A percentile compares a stretch with the other conserved stretches of the same genome.
Conservation (phyloP, 2,888 invertebrate species). For the Acleris literana region DNA sequence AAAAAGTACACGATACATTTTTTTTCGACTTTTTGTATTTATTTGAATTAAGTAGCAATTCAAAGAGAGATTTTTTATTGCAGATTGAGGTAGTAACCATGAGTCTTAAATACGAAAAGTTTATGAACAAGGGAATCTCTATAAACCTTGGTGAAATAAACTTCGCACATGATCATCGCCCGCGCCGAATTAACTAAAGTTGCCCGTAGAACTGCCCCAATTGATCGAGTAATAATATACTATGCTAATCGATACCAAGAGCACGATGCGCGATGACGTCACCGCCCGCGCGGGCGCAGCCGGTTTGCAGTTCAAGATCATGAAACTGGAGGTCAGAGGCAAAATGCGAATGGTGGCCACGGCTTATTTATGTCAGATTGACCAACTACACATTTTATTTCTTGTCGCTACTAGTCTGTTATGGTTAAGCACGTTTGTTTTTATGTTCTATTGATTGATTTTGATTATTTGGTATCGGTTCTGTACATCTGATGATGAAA, state of each 20-base stretch:
- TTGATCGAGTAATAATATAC: slow-evolving; percentile 9
- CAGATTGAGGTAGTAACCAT: too few species aligned
- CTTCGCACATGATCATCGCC: too few species aligned
- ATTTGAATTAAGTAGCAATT: too few species aligned
- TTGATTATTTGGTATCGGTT: too few species aligned
- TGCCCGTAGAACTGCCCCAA: not conserved
- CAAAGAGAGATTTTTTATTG: too few species aligned
- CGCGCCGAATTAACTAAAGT: not conserved
- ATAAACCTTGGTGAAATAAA: too few species aligned
- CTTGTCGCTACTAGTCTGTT: slow-evolving; percentile 3
- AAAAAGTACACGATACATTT: too few species aligned
- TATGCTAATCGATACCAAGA: slow-evolving; percentile 22
- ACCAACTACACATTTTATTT: slow-evolving; percentile 9
- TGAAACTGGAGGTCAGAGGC: slow-evolving; percentile 29
- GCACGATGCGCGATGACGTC: slow-evolving; percentile 52
- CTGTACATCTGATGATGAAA: too few species aligned
- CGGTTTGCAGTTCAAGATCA: slow-evolving; percentile 77
- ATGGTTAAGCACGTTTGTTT: slow-evolving; percentile 9
- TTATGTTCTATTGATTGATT: too few species aligned
- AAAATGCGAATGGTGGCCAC: slow-evolving; percentile 16
- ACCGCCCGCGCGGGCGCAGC: slow-evolving; percentile 46
- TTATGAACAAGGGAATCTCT: too few species aligned
- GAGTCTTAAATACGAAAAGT: too few species aligned
- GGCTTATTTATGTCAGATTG: not conserved
- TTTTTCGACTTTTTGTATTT: too few species aligned